Percentiles rank a stretch among this genome's conserved stretches.
These are phyloP conservation scores for Crenichthys baileyi DNA, from an alignment of 2,797 vertebrate species.

Conservation along the genomic window DNA sequence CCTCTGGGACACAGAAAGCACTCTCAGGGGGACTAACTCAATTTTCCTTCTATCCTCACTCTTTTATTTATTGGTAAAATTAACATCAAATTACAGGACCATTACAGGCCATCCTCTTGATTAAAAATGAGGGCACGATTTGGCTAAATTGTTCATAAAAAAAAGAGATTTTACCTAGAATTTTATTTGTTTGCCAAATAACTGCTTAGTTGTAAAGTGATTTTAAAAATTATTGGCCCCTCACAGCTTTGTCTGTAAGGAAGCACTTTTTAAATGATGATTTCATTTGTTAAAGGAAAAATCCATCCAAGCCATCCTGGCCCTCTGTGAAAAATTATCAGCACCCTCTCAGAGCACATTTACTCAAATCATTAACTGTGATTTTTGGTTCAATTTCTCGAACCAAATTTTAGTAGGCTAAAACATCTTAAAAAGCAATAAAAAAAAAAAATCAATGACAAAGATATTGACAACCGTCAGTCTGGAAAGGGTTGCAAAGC, in stretches of 20 bases:
- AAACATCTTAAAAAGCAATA: too few relatives aligned
- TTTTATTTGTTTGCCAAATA: not conserved
- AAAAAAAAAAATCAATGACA: too few relatives aligned
- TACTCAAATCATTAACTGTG: not conserved
- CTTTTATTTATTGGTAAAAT: slow-evolving; percentile 43
- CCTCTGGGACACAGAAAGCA: slow-evolving; percentile 54
- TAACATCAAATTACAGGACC: slow-evolving; percentile 38
- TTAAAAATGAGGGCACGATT: slow-evolving; percentile 15
- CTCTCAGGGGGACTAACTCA: slow-evolving; percentile 33
- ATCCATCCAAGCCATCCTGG: not conserved
- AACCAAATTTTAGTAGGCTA: not conserved
- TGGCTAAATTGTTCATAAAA: not conserved
- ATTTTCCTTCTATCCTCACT: slow-evolving; percentile 38
- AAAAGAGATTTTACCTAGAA: not conserved
- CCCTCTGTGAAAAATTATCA: not conserved
- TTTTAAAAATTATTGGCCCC: not conserved
- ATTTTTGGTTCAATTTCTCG: not conserved
- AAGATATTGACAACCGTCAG: too few relatives aligned
- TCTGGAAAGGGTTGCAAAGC: too few relatives aligned
- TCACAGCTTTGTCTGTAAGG: not conserved
- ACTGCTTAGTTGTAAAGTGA: not conserved
- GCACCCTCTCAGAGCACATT: too few relatives aligned
- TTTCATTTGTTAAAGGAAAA: not conserved
- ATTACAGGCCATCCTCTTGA: slow-evolving; percentile 22
- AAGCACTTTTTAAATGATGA: not conserved